Evolutionary conservation across 2,113 vertebrate genomes (phyloP), one percentile per base, ranked within the genome.

Genomic region (Malurus elegans): DNA sequence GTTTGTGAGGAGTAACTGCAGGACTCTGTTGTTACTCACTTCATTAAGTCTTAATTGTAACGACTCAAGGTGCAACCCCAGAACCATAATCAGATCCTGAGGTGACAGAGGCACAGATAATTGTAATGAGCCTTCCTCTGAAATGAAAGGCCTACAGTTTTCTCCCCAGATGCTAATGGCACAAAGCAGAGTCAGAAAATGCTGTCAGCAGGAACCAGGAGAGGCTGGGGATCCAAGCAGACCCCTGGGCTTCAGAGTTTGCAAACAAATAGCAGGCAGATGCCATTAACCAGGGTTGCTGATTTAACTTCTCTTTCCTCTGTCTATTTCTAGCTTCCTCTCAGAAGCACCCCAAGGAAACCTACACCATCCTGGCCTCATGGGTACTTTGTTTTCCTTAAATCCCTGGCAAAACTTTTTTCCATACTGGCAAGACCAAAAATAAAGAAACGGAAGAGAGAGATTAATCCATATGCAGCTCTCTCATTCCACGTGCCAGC

Each of bases 41-140:
- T 95, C 92, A 94, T 97, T 97, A 96, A 94, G 86, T 69, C 82
- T 97, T 94, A 92, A 93, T 79, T 88, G 86, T 90, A 95, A 94
- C 5, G 3, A 81, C 89, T 81, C 92, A 93, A 95, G 94, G 91
- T 86, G 83, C 79, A 92, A 89, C 86, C 79, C 95, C 85, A 89
- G 95, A 57, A 60, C 83, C 5, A 7, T 91, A 93, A 95, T 95
- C 91, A 92, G 83, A 95, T 93, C 91, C 83, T 6, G 48, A 95
- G 91, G 95, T 96, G 86, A 74, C 83, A 74, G 53, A 95, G 83
- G 65, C 85, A 79, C 67, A 45, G 79, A 92, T 86, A 88, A 94
- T 86, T 88, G 79, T 79, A 76, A 90, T 86, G 82, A 94, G 45
- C 57, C 79, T 93, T 74, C n/a, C 48, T 81, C 83, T 8, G 4